Base-by-base conservation (phyloP, 1,140 invertebrate genomes). In the Achroia grisella region DNA sequence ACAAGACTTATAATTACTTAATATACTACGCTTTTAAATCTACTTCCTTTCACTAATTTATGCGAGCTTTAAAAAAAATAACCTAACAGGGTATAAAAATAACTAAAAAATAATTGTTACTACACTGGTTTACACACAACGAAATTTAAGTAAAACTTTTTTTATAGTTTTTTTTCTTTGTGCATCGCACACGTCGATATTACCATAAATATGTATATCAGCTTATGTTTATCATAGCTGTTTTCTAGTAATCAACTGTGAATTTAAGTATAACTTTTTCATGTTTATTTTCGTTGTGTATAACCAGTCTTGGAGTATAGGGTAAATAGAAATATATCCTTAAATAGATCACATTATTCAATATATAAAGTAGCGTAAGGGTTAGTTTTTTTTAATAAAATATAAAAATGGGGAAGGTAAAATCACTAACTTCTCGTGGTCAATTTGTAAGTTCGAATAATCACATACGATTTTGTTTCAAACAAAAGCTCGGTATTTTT, bases 401-500 rank as follows among this genome's bases (percentile, higher is more conserved):
- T 66, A 71, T 53, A 68, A 70, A 69, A 56, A 44, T 42, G 60
- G 58, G 59, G 53, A 63, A 58, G 51, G 46, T 50, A 62, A 59
- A 73, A 69, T 76, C 73, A 76, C 73, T 76, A 76, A 76, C 72
- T 66, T 50, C 55, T 72, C 48, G 47, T 76, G 72, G 72, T 76
- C 72, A 49, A 50, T 51, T 48, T 59, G 39, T 66, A 72, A 72
- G 64, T 63, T 71, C 65, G 62, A 51, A 52, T 56, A 45, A 71
- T 72, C 69, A 72, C 69, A 71, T 66, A 44, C 14, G 53, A 53
- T 17, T 37, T 37, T 36, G 55, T 43, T 46, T 41, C 47, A 56
- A 61, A 46, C 32, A 48, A 76, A 65, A 76, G 70, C 67, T 76
- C 62, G 31, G 62, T 48, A 52, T 36, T 31, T 27, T 52, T 56